phyloP scores from a whole-genome alignment of 1,140 invertebrate genomes.

The Rhysida immarginata region DNA sequence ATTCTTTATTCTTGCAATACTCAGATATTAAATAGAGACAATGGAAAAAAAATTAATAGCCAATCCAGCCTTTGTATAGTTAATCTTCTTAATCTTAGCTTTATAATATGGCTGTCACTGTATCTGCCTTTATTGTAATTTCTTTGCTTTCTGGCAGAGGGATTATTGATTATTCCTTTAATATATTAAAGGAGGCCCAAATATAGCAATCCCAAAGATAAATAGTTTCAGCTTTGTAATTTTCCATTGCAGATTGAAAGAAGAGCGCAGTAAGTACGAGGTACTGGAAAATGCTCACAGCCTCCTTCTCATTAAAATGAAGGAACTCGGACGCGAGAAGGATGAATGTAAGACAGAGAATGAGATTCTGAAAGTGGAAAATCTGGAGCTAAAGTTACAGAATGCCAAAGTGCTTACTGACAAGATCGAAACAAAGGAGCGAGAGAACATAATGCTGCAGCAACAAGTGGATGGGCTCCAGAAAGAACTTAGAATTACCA shows the following conservation, averaged over 20 bases:
- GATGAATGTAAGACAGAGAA: constrained; percentile 1
- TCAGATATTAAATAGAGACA: no score
- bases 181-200: no score
- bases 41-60: no score
- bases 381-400: not conserved
- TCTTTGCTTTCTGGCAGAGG: no score
- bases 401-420: not conserved
- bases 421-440: not conserved
- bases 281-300: not conserved
- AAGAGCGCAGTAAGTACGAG: not conserved
- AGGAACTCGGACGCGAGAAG: not conserved
- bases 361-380: not conserved
- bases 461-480: not conserved
- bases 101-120: no score
- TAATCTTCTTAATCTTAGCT: no score
- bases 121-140: no score
- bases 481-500: not conserved
- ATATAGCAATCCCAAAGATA: no score
- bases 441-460: not conserved
- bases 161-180: no score
- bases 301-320: not conserved
- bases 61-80: no score
- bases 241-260: not conserved
- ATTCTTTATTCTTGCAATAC: no score
- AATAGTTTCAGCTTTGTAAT: no score